Base-by-base conservation (phyloP, 2,113 vertebrate species). In the Ctenodactylus gundi region DNA sequence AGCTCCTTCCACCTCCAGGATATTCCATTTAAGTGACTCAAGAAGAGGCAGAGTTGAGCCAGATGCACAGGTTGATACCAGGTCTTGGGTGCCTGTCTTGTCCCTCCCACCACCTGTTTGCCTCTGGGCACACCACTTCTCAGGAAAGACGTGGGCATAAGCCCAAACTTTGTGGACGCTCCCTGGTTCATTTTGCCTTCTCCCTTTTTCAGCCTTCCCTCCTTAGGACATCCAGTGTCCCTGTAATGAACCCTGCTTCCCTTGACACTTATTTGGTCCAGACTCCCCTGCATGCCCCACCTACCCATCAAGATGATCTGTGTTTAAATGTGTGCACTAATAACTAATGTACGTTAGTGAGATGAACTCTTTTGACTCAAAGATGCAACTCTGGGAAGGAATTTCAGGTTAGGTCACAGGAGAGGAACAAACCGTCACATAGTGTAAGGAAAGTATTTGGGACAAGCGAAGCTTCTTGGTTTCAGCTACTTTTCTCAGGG, bases 71-170 rank as follows among this genome's bases (percentile, higher is more conserved):
- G 91, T 94, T 6, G 65, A 65, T 78, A 90, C 95, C 81, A 77
- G 84, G 85, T 80, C 64, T 70, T 77, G 77, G 55, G 44, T 85
- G n/a, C 51, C 34, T 34, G 25, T 41, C 65, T 91, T 41, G 44
- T 36, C 34, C 90, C 83, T 94, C 65, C 80, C 46, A 93, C 93
- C 93, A 91, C 95, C 96, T 97, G 93, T 77, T 91, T 94, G 96
- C 95, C 87, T 95, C 77, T 80, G 94, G 96, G 95, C 77, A 92
- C 21, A 68, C 11, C 77, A 91, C 94, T 97, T 97, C 97, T 97
- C 95, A 88, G 73, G 97, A 97, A 96, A 90, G 85, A 76, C 4
- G 64, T 84, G 68, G 97, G 97, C 93, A 68, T 12, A 17, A 55
- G 78, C 82, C 88, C 90, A 90, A 93, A 89, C 31, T 68, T 72